phyloP scores from a whole-genome alignment of 1,140 invertebrate species.

The Platorchestia sp. region DNA sequence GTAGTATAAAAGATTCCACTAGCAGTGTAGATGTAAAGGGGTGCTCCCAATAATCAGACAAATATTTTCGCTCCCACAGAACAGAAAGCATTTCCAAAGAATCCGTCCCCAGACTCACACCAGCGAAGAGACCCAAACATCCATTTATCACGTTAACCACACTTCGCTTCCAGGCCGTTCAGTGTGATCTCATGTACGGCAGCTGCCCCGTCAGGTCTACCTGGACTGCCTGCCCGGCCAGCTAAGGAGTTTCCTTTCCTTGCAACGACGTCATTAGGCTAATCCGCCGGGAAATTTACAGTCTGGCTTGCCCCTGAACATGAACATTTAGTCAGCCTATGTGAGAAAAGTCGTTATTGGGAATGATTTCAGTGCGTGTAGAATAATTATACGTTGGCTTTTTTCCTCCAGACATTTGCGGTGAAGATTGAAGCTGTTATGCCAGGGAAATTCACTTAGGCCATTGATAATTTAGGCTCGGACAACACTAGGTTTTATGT shows the following conservation, averaged over 20 bases:
- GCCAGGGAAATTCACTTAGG: too few species aligned
- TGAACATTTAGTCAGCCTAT: background rate
- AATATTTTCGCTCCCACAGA: background rate
- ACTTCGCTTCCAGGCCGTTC: background rate
- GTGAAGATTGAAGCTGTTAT: too few species aligned
- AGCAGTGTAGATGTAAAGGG: too few species aligned
- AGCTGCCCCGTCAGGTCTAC: background rate
- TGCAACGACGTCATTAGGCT: background rate
- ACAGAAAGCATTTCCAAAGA: background rate
- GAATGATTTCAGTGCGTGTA: background rate
- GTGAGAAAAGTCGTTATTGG: background rate
- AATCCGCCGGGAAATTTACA: background rate
- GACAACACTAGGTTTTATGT: too few species aligned
- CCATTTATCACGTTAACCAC: background rate
- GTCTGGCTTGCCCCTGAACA: background rate
- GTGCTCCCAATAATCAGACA: too few species aligned
- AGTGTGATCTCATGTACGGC: background rate
- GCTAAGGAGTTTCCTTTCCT: background rate
- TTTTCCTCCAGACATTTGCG: too few species aligned
- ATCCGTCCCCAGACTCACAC: background rate
- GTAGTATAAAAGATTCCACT: too few species aligned
- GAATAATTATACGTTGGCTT: too few species aligned
- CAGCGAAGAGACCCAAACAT: background rate
- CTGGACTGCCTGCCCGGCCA: background rate
- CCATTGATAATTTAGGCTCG: too few species aligned